Evolutionary conservation across 2,888 invertebrate species (phyloP).

Genomic region (Pristionchus arcanus): DNA sequence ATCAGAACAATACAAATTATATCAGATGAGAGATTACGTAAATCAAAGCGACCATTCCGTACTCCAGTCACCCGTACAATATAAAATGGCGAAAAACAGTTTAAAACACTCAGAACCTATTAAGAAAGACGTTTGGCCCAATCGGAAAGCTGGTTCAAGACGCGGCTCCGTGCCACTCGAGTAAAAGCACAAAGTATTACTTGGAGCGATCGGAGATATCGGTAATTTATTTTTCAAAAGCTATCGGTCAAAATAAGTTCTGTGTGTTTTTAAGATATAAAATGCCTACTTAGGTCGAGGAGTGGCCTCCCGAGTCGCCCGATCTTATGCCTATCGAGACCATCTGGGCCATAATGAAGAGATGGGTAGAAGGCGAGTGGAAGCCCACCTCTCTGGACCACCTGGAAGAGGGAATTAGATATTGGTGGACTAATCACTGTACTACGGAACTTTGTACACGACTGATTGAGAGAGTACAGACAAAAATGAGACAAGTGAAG

Average conservation of each 20-base stretch:
- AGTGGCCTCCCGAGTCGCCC: conserved; percentile 19
- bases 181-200: not conserved
- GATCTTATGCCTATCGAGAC: too few relatives aligned
- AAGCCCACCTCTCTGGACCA: not conserved
- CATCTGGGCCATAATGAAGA: too few relatives aligned
- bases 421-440: not conserved
- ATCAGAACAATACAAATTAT: too few relatives aligned
- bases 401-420: not conserved
- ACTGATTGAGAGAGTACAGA: not conserved
- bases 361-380: too few relatives aligned
- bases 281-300: not conserved
- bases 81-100: not conserved
- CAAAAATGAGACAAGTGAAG: conserved; percentile 8
- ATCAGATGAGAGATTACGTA: not conserved
- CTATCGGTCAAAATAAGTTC: not conserved
- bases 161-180: not conserved
- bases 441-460: not conserved
- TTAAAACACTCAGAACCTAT: too few relatives aligned
- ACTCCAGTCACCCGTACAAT: not conserved
- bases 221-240: conserved; percentile 4
- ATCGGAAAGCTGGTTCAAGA: not conserved
- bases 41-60: not conserved
- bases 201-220: not conserved
- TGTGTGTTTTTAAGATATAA: not conserved
- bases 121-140: not conserved